These are phyloP conservation scores for Myioborus miniatus DNA, from an alignment of 2,797 vertebrate species.

Conservation along the genomic window DNA sequence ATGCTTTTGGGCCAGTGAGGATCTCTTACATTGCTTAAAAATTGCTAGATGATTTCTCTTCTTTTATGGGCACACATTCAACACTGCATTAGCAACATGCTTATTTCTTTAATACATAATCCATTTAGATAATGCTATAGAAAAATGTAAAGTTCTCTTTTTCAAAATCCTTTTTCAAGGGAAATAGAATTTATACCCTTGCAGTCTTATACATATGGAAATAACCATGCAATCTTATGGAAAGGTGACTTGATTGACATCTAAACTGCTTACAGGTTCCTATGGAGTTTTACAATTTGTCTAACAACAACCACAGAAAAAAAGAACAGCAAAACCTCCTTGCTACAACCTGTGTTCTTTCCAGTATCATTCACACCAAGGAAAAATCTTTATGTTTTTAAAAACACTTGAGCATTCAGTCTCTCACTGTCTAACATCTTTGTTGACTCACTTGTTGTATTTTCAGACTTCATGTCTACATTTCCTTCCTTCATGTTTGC, in stretches of 20 bases:
- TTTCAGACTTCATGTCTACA: slow-evolving; percentile 1
- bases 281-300: neutral
- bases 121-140: neutral
- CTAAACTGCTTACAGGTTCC: neutral
- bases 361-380: neutral
- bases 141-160: neutral
- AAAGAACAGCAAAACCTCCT: neutral
- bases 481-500: neutral
- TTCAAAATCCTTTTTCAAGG: neutral
- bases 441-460: neutral
- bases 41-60: neutral
- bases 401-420: neutral
- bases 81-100: neutral
- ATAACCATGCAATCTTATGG: neutral
- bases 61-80: neutral
- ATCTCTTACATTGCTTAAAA: neutral
- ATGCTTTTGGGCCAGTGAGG: neutral
- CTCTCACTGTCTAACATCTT: neutral
- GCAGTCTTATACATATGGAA: neutral
- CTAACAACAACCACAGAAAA: neutral
- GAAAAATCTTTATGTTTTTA: neutral
- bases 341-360: neutral
- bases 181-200: neutral
- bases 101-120: neutral
- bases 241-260: neutral